These are phyloP conservation scores for Dolichomitus sp. DNA, from an alignment of 2,888 invertebrate genomes.

Conservation along the genomic window DNA sequence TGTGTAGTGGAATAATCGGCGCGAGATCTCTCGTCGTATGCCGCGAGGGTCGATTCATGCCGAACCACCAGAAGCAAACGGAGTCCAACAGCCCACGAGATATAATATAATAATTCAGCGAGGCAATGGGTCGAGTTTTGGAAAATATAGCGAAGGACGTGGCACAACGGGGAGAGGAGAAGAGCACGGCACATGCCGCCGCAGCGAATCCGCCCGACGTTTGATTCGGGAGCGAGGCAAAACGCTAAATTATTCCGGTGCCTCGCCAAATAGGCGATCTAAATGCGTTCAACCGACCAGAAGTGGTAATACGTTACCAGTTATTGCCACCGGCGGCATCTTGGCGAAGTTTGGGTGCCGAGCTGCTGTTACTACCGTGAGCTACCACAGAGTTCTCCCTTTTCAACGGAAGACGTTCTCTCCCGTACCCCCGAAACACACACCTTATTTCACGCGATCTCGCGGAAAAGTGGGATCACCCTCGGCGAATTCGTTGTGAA, in stretches of 20 bases:
- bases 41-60: slow-evolving; percentile 21
- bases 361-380: slow-evolving; percentile 36
- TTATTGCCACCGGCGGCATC: slow-evolving; percentile 82
- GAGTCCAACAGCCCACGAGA: slow-evolving; percentile 57
- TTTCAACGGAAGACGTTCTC: neutral
- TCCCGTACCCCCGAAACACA: neutral
- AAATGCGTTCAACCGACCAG: slow-evolving; percentile 82
- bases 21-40: slow-evolving; percentile 36
- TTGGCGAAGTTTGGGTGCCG: slow-evolving; percentile 71
- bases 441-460: slow-evolving; percentile 22
- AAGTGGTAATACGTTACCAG: slow-evolving; percentile 83
- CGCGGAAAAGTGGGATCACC: slow-evolving; percentile 18
- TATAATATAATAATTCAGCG: slow-evolving; percentile 66
- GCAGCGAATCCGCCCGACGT: slow-evolving; percentile 35
- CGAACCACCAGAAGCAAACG: slow-evolving; percentile 26
- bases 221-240: slow-evolving; percentile 71
- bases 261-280: slow-evolving; percentile 83
- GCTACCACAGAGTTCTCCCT: slow-evolving; percentile 2
- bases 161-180: slow-evolving; percentile 3
- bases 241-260: slow-evolving; percentile 81
- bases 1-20: slow-evolving; percentile 61
- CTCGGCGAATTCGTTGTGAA: slow-evolving; percentile 22
- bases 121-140: slow-evolving; percentile 63
- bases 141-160: slow-evolving; percentile 57
- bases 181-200: slow-evolving; percentile 44